These are phyloP conservation scores for Stenurella melanura DNA, from an alignment of 2,888 invertebrate genomes.

Conservation along the genomic window DNA sequence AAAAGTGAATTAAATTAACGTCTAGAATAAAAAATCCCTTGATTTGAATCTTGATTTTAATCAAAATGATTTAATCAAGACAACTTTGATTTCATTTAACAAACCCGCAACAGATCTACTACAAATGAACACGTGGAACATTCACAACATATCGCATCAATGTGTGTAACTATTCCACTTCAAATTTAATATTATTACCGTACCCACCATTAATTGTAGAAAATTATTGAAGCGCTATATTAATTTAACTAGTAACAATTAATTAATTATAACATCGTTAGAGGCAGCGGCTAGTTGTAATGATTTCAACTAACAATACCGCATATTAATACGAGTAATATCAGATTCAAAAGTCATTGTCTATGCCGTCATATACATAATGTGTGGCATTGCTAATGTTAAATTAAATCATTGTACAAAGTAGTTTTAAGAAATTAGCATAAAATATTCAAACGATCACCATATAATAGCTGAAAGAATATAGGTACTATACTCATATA, in stretches of 20 bases:
- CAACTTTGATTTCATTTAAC: no score
- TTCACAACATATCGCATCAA: background rate
- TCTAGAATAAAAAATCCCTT: no score
- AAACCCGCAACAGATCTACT: no score
- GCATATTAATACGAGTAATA: slow-evolving; percentile 20
- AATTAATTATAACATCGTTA: slow-evolving; percentile 18
- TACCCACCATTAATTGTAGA: background rate
- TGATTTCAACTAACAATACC: slow-evolving; percentile 23
- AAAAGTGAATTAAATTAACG: no score
- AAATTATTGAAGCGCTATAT: background rate
- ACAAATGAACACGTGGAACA: background rate
- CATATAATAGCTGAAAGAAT: background rate
- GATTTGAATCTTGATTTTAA: no score
- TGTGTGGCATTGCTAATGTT: background rate
- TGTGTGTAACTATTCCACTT: background rate
- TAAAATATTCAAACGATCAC: background rate
- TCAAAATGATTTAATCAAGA: no score
- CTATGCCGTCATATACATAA: background rate
- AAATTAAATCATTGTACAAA: background rate
- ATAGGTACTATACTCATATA: no score
- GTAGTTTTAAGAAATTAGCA: background rate
- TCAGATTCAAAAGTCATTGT: slow-evolving; percentile 17
- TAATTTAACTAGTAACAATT: slow-evolving; percentile 12
- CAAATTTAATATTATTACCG: background rate
- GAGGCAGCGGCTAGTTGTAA: slow-evolving; percentile 9